phyloP scores from a whole-genome alignment of 2,113 vertebrate genomes.

The Megaleporinus macrocephalus region DNA sequence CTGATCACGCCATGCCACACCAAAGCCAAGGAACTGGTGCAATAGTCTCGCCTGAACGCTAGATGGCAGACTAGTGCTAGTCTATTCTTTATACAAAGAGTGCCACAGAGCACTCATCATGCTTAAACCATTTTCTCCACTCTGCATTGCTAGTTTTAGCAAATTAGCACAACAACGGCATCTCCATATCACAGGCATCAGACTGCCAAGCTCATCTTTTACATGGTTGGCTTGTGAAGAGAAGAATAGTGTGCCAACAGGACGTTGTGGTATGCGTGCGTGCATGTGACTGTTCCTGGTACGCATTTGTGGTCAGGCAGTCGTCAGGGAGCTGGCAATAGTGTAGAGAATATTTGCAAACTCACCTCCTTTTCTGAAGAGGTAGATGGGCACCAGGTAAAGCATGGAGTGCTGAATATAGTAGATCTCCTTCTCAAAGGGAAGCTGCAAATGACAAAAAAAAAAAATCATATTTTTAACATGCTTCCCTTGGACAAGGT shows the following conservation, averaged over 20 bases:
- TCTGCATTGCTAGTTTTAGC: background rate
- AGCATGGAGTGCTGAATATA: conserved; percentile 98
- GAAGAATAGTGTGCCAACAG: background rate
- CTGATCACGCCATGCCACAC: background rate
- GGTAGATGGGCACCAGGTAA: conserved; percentile 94
- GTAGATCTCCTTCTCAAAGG: conserved; percentile 96
- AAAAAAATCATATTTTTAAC: background rate
- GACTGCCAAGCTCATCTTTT: background rate
- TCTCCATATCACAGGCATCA: background rate
- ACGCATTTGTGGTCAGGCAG: background rate
- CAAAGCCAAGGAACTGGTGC: background rate
- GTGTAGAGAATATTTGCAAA: background rate
- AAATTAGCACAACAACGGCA: background rate
- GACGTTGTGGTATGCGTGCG: background rate
- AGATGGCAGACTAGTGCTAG: conserved; percentile 45
- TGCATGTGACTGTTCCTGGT: background rate
- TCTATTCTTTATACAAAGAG: background rate
- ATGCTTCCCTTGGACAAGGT: too few relatives aligned
- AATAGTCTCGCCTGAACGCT: conserved; percentile 36
- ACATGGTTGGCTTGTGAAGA: background rate
- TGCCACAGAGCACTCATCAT: background rate
- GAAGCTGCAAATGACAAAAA: conserved; percentile 87
- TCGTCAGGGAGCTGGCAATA: background rate
- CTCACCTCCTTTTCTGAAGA: conserved; percentile 97
- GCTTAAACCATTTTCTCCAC: background rate